Evolutionary conservation across 2,888 invertebrate genomes (phyloP).

Genomic region (Trichogramma dendrolimi): DNA sequence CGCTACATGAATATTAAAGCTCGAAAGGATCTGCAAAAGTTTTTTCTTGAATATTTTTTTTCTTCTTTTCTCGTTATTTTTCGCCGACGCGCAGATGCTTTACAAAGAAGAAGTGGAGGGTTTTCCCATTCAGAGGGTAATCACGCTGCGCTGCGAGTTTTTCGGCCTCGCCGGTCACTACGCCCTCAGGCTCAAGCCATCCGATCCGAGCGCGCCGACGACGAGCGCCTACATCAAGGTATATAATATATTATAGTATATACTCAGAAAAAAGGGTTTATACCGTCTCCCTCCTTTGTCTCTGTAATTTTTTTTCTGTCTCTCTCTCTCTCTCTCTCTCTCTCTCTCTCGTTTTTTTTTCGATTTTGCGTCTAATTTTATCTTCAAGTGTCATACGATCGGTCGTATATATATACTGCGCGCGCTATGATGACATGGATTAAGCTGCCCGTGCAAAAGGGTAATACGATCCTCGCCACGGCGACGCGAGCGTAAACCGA

Average conservation of each 20-base stretch:
- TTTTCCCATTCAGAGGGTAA: slow-evolving; percentile 65
- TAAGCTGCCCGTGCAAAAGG: too few species aligned
- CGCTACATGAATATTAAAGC: background rate
- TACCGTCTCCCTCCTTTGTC: background rate
- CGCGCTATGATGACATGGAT: too few species aligned
- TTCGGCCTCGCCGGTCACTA: slow-evolving; percentile 82
- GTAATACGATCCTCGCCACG: too few species aligned
- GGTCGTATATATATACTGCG: too few species aligned
- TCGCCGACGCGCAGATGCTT: slow-evolving; percentile 56
- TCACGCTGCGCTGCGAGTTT: slow-evolving; percentile 68
- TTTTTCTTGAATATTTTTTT: background rate
- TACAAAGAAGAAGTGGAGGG: slow-evolving; percentile 76
- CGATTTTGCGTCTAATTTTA: too few species aligned
- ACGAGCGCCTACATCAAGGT: slow-evolving; percentile 69
- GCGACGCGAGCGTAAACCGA: too few species aligned
- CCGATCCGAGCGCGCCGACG: slow-evolving; percentile 62
- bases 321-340: too few species aligned
- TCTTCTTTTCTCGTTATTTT: background rate
- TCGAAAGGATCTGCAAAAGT: background rate
- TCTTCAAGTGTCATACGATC: too few species aligned
- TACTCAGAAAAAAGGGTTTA: background rate
- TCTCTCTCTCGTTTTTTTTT: too few species aligned
- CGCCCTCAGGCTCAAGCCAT: slow-evolving; percentile 68
- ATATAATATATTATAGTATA: slow-evolving; percentile 28
- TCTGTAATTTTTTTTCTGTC: background rate